Evolutionary conservation across 2,888 invertebrate species (phyloP).

Genomic region (Lasioglossum malachurum): DNA sequence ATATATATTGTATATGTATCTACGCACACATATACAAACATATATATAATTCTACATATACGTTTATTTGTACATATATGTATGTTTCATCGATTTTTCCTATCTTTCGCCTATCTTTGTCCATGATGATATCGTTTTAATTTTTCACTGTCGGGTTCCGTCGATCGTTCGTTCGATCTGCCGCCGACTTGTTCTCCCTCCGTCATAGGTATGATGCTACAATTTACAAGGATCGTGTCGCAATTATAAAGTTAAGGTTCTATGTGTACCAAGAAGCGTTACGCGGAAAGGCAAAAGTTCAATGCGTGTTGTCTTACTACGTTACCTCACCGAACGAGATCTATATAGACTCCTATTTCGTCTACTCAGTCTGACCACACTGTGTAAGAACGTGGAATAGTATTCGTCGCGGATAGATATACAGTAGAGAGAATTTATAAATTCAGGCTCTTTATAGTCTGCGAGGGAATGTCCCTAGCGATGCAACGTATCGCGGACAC

Average conservation of each 20-base stretch:
- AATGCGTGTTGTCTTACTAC: constrained; percentile 55
- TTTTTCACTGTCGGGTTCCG: constrained; percentile 2
- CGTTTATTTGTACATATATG: not conserved
- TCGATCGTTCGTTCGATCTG: not conserved
- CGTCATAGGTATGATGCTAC: constrained; percentile 20
- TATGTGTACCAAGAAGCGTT: constrained; percentile 54
- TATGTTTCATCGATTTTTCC: constrained; percentile 9
- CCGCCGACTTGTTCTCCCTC: not conserved
- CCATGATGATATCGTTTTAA: constrained; percentile 24
- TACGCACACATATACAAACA: constrained; percentile 7
- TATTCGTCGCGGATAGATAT: constrained; percentile 69
- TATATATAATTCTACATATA: constrained; percentile 1
- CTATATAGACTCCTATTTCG: constrained; percentile 63
- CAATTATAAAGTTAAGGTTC: constrained; percentile 46
- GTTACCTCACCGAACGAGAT: constrained; percentile 57
- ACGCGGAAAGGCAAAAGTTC: constrained; percentile 58
- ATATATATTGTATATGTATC: not conserved
- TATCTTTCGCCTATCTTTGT: constrained; percentile 19
- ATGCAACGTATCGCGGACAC: constrained; percentile 54
- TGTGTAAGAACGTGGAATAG: constrained; percentile 73
- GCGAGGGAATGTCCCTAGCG: constrained; percentile 65
- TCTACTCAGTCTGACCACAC: constrained; percentile 74
- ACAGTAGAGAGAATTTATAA: constrained; percentile 72
- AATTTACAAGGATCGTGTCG: constrained; percentile 55
- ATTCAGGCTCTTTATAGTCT: constrained; percentile 70